Percentiles rank a stretch among this genome's conserved stretches.
Conservation (phyloP, 2,113 vertebrate species). For the Trichechus manatus region DNA sequence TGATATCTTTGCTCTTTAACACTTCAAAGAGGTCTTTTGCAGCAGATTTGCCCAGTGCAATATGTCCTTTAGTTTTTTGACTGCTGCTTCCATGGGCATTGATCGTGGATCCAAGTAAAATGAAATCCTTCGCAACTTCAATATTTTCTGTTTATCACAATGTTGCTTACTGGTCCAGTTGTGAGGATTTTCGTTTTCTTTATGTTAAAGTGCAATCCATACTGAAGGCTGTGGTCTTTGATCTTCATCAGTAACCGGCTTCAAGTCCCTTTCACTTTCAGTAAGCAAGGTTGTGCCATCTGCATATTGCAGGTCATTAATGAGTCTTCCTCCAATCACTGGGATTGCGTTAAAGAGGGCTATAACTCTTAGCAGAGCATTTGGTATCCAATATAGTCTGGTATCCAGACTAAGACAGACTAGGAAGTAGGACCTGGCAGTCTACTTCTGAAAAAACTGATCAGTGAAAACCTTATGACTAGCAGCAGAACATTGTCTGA, state of each 20-base stretch:
- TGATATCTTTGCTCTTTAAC: background rate
- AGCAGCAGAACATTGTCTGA: too few relatives aligned
- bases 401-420: too few relatives aligned
- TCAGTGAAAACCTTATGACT: too few relatives aligned
- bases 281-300: background rate
- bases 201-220: background rate
- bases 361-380: too few relatives aligned
- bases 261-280: background rate
- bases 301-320: background rate
- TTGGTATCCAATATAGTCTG: too few relatives aligned
- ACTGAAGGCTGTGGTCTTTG: too few relatives aligned
- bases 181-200: background rate
- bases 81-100: background rate
- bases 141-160: background rate
- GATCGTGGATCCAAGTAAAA: background rate
- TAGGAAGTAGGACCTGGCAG: too few relatives aligned
- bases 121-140: background rate
- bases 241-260: too few relatives aligned
- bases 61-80: background rate
- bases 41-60: background rate
- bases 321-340: too few relatives aligned
- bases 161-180: background rate
- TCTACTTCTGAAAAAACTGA: too few relatives aligned
- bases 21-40: too few relatives aligned
- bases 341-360: too few relatives aligned